Percentiles rank a stretch among this genome's conserved stretches.
phyloP scores from a whole-genome alignment of 2,797 vertebrate genomes.

The Catostomus latipinnis region DNA sequence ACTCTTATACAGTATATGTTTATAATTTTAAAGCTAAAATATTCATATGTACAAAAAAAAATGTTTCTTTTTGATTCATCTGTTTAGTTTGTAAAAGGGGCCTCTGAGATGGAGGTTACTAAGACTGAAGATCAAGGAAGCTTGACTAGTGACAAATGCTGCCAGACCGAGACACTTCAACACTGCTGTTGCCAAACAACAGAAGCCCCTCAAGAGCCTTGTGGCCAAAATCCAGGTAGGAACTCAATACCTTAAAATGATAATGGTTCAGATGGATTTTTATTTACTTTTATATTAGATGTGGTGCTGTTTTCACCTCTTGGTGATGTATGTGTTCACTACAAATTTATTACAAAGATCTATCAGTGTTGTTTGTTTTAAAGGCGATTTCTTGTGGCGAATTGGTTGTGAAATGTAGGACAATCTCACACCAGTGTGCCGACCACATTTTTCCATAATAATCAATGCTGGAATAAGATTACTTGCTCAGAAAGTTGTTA shows the following conservation, averaged over 20 bases:
- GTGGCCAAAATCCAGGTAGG: conserved; percentile 56
- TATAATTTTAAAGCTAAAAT: no score
- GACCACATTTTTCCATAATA: conserved; percentile 28
- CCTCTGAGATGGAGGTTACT: conserved; percentile 48
- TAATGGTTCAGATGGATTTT: not conserved
- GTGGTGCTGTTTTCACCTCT: not conserved
- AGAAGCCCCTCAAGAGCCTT: conserved; percentile 46
- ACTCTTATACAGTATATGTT: no score
- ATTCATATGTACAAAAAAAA: no score
- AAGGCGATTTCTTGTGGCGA: conserved; percentile 5
- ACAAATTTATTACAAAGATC: not conserved
- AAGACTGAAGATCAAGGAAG: conserved; percentile 34
- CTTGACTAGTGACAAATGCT: conserved; percentile 58
- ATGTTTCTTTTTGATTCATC: conserved; percentile 7
- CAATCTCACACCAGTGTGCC: conserved; percentile 24
- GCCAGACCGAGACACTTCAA: conserved; percentile 59
- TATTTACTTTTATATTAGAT: not conserved
- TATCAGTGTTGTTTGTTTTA: conserved; percentile 21
- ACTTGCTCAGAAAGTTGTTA: conserved; percentile 13
- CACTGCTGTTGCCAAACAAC: conserved; percentile 41
- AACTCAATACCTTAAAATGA: conserved; percentile 26
- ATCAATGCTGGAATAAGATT: conserved; percentile 14
- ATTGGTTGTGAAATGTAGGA: conserved; percentile 28
- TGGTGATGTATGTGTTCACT: not conserved
- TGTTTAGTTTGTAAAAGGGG: conserved; percentile 27